Evolutionary conservation across 1,140 invertebrate genomes (phyloP).

Genomic region (Globodera rostochiensis): DNA sequence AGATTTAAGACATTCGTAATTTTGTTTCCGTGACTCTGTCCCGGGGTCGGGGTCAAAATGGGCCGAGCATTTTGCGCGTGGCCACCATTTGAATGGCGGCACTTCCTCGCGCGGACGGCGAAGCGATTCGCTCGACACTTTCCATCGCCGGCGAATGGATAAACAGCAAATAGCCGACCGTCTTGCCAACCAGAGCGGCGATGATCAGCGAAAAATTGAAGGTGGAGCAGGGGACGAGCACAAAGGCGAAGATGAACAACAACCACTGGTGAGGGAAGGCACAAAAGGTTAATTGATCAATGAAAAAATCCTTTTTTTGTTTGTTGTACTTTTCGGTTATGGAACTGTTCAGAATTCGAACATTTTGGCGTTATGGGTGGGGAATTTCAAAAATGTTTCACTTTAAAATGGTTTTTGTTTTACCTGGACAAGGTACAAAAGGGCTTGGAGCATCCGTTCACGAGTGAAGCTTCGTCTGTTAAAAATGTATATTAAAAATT

Average conservation of each 20-base stretch:
- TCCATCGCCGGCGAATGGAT: conserved; percentile 35
- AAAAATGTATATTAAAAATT: neutral
- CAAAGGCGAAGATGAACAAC: conserved; percentile 27
- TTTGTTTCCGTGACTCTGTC: no score
- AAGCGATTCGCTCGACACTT: conserved; percentile 36
- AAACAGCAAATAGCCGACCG: conserved; percentile 35
- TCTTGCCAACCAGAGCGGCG: conserved; percentile 36
- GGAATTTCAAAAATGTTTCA: no score
- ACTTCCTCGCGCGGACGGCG: neutral
- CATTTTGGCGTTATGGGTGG: no score
- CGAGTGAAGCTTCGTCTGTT: conserved; percentile 22
- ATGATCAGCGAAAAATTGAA: conserved; percentile 35
- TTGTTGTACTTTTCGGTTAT: no score
- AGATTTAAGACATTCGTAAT: no score
- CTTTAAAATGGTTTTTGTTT: neutral
- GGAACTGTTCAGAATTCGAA: no score
- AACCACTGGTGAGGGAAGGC: conserved; percentile 2
- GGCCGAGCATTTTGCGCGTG: conserved; percentile 21
- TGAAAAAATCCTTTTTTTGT: no score
- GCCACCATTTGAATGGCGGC: conserved; percentile 9
- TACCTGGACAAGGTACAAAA: conserved; percentile 7
- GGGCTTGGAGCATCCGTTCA: conserved; percentile 20
- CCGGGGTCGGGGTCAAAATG: conserved; percentile 2
- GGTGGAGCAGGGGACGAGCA: conserved; percentile 28
- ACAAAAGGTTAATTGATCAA: no score